Percentiles rank a stretch among this genome's conserved stretches.
These are phyloP conservation scores for Pemphigus obesinymphae DNA, from an alignment of 1,140 invertebrate species.

Conservation along the genomic window DNA sequence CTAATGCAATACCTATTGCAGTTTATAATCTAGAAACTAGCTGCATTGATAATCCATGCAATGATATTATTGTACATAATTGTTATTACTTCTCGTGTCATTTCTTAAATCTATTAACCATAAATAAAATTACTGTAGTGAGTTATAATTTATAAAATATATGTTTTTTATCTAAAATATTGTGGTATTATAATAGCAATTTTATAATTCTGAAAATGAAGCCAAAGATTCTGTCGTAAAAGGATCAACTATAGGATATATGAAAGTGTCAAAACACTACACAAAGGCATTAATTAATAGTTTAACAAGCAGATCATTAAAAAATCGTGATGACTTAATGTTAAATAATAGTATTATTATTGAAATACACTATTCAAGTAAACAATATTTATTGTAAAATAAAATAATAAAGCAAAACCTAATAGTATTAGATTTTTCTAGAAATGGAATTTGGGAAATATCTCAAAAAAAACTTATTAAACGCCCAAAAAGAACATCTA, in stretches of 20 bases:
- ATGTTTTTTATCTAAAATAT: neutral
- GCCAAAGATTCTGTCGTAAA: neutral
- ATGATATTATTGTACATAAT: neutral
- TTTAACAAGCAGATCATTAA: neutral
- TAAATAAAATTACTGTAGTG: neutral
- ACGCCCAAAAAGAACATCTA: neutral
- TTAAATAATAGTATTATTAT: neutral
- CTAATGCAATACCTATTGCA: neutral
- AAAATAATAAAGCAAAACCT: neutral
- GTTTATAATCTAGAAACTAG: slow-evolving; percentile 30
- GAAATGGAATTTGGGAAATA: neutral
- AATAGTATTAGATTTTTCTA: neutral
- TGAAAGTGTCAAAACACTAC: neutral
- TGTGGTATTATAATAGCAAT: neutral
- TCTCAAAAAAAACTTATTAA: neutral
- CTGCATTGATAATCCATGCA: neutral
- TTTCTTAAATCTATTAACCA: neutral
- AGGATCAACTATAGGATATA: neutral
- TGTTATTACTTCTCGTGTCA: slow-evolving; percentile 10
- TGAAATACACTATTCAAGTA: slow-evolving; percentile 20
- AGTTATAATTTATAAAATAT: neutral
- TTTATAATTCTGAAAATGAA: neutral
- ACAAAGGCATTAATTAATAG: neutral
- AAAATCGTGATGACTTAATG: neutral
- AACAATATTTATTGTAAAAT: neutral